These are phyloP conservation scores for Xestia xanthographa DNA, from an alignment of 2,888 invertebrate genomes.

Conservation along the genomic window DNA sequence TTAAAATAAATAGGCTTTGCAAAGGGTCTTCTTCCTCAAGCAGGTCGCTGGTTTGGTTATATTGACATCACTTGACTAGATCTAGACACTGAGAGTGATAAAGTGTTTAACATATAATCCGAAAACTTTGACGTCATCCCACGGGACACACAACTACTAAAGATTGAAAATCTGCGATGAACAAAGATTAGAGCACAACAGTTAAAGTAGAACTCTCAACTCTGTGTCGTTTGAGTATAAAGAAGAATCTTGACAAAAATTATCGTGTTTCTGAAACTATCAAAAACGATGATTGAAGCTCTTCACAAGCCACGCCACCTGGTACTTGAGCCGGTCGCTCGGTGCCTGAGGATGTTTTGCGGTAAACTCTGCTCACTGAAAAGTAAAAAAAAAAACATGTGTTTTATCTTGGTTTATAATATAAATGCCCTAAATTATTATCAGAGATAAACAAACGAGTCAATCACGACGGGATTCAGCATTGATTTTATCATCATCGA, in stretches of 20 bases:
- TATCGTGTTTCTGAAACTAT: not conserved
- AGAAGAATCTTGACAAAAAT: not conserved
- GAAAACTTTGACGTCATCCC: not conserved
- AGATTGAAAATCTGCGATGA: not conserved
- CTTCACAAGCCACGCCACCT: not conserved
- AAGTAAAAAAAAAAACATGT: not conserved
- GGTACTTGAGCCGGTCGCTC: not conserved
- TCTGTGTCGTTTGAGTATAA: not conserved
- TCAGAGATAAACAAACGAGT: not conserved
- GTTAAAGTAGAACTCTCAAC: too few species aligned
- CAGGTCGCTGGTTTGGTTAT: not conserved
- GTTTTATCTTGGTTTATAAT: not conserved
- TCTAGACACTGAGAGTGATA: not conserved
- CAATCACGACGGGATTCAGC: too few species aligned
- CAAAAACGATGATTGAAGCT: not conserved
- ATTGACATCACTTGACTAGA: not conserved
- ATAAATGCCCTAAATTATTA: not conserved
- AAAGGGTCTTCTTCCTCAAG: not conserved
- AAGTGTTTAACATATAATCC: not conserved
- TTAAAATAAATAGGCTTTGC: not conserved
- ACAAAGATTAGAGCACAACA: not conserved
- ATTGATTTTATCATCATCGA: not conserved
- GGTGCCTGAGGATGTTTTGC: not conserved
- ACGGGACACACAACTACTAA: not conserved
- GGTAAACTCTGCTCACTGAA: conserved; percentile 10